phyloP scores from a whole-genome alignment of 2,888 invertebrate species.

The Eumacrocentrus americanus region DNA sequence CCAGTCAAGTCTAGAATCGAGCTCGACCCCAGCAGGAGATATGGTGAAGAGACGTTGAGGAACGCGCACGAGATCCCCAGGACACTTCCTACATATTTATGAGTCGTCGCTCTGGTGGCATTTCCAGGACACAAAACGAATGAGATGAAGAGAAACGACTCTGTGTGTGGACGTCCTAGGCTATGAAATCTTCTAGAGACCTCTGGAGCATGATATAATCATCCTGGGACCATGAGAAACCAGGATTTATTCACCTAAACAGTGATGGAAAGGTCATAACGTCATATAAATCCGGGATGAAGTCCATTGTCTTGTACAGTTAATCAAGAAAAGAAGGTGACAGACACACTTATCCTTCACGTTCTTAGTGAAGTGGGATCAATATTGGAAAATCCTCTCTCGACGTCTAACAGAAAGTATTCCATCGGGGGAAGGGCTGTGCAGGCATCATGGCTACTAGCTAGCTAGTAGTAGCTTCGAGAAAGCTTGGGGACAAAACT shows the following conservation, averaged over 20 bases:
- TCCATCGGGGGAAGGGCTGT: background rate
- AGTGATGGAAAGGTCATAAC: background rate
- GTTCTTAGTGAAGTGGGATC: slow-evolving; percentile 15
- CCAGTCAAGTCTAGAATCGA: slow-evolving; percentile 32
- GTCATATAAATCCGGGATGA: too few relatives aligned
- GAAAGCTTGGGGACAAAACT: slow-evolving; percentile 29
- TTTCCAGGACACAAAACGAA: slow-evolving; percentile 31
- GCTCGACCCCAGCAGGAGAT: slow-evolving; percentile 12
- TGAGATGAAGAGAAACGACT: background rate
- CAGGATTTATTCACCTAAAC: background rate
- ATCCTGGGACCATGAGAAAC: background rate
- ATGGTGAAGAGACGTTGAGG: slow-evolving; percentile 12
- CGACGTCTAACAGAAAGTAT: slow-evolving; percentile 2
- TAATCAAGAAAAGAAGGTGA: too few relatives aligned
- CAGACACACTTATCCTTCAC: too few relatives aligned
- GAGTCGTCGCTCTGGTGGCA: slow-evolving; percentile 33
- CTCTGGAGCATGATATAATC: slow-evolving; percentile 1
- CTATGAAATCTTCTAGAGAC: slow-evolving; percentile 22
- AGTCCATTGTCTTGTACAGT: too few relatives aligned
- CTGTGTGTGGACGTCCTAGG: background rate
- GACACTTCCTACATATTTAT: slow-evolving; percentile 40
- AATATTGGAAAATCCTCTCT: slow-evolving; percentile 14
- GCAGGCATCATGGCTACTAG: background rate
- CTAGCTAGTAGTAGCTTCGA: background rate
- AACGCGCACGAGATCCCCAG: slow-evolving; percentile 25